Conservation (phyloP, 2,888 invertebrate species). For the Polydrusus tereticollis region DNA sequence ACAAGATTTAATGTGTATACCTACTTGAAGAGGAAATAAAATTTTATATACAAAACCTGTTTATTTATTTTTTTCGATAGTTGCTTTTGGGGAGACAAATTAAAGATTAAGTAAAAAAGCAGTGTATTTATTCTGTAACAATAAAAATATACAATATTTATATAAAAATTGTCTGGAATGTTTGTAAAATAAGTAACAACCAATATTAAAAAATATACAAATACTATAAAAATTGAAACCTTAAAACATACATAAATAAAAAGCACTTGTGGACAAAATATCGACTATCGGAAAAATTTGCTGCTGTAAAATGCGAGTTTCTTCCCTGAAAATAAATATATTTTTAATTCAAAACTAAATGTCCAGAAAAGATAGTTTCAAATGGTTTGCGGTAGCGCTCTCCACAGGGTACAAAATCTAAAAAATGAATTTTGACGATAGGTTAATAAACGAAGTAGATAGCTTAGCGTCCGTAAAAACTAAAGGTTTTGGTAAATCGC, state of each 20-base stretch:
- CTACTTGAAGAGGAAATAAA: constrained; percentile 3
- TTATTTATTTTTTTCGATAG: neutral
- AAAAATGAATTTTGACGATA: too few species aligned
- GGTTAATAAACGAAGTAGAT: too few species aligned
- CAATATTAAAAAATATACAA: constrained; percentile 29
- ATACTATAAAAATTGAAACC: constrained; percentile 6
- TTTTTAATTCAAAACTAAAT: too few species aligned
- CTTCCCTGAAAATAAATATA: too few species aligned
- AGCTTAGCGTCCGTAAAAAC: too few species aligned
- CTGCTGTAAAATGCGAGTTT: neutral
- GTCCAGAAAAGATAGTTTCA: too few species aligned
- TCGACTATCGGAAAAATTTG: neutral
- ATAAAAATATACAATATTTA: constrained; percentile 34
- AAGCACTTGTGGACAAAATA: neutral
- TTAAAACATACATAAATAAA: neutral
- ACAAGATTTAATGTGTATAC: constrained; percentile 22
- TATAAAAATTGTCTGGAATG: constrained; percentile 45
- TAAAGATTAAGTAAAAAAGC: neutral
- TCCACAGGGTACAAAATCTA: too few species aligned
- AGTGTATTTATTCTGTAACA: constrained; percentile 40
- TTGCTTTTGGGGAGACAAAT: neutral
- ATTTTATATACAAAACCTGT: constrained; percentile 9
- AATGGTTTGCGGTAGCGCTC: too few species aligned
- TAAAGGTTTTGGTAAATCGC: too few species aligned
- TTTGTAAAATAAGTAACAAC: constrained; percentile 43